Evolutionary conservation across 2,888 invertebrate species (phyloP), one percentile per base, ranked within the genome.

Genomic region (Calameuta pallipes): DNA sequence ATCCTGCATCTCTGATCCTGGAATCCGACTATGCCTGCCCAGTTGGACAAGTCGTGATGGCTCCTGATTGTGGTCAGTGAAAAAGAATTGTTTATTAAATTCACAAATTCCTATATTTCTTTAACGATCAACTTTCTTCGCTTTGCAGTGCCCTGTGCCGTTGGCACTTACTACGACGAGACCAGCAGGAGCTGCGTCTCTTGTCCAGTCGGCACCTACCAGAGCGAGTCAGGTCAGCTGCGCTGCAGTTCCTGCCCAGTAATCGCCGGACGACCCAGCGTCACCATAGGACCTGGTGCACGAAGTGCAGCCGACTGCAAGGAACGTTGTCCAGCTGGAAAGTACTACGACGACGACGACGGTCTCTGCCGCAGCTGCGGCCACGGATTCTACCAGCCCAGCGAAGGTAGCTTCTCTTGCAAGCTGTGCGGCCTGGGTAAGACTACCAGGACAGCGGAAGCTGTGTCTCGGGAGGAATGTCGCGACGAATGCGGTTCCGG

Each of bases 21-120:
- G 94, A 96, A 82, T 98, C 98, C 0, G 97, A 98, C 90, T 98
- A 98, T 88, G 97, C 97, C 76, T 99, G 99, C 89, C 97, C 97
- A 0, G 94, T 95, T 85, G 98, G 98, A 77, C 97, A 98, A 93
- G 98, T 99, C 36, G 97, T 98, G 0, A 96, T 97, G 94, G 96
- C 97, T 73, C 97, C 98, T 77, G 96, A 97, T 89, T 98, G 98
- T 92, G 98, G 96, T 96, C 93, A 93, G 93, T 91, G 70, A 31
- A 41, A 41, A 41, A 15, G 0, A 41, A 15, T 15, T 41, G 0
- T 15, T 41, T 15, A 6, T 33, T 13, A 31, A 12, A 74, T 36
- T 36, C 36, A 33, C n/a, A 1, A 9, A 11, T 31, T 41, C 33
- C 31, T 31, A 76, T 23, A 1, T n/a, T 76, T 13, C 13, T 4